Conservation (phyloP, 2,113 vertebrate species). For the Gnathonemus echidnorhynchus region DNA sequence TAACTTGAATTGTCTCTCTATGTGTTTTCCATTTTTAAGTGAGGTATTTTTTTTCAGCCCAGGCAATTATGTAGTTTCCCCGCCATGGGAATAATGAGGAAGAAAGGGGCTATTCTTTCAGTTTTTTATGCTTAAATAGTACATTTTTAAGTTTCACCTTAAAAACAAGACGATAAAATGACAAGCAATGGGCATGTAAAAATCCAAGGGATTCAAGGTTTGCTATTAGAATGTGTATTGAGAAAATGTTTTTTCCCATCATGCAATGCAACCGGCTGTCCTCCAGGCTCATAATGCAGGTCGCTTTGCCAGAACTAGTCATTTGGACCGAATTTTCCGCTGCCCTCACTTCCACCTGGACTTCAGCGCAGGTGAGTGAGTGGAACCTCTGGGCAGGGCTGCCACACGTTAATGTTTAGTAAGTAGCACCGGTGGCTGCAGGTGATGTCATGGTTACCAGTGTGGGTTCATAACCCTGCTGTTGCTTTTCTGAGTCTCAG, state of each 20-base stretch:
- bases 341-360: background rate
- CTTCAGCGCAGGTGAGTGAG: background rate
- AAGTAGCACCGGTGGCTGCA: background rate
- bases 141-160: background rate
- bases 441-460: background rate
- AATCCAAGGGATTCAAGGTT: background rate
- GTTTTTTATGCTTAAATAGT: background rate
- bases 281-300: background rate
- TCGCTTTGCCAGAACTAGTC: background rate
- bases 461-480: background rate
- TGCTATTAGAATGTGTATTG: background rate
- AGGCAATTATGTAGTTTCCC: background rate
- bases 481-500: background rate
- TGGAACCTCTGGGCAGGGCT: background rate
- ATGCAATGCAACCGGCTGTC: background rate
- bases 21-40: constrained; percentile 5
- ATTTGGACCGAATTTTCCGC: background rate
- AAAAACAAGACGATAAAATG: background rate
- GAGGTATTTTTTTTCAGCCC: background rate
- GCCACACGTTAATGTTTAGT: background rate
- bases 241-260: background rate
- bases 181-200: background rate
- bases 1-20: background rate
- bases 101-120: background rate
- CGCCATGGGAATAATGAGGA: background rate